These are phyloP conservation scores for Ifrita kowaldi DNA, from an alignment of 2,113 vertebrate species.

Conservation along the genomic window DNA sequence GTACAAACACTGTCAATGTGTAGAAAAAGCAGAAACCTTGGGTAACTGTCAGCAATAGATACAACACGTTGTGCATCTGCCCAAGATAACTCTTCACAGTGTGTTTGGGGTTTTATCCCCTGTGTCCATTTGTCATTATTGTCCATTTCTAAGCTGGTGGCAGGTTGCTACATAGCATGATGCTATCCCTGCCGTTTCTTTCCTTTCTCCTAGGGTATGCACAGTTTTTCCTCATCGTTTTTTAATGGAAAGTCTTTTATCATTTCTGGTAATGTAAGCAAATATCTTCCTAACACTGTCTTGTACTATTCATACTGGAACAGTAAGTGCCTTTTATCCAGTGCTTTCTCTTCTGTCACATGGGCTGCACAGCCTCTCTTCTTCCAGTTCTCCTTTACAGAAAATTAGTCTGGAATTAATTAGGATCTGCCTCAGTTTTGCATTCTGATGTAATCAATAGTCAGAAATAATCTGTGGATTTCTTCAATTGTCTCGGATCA, in stretches of 20 bases:
- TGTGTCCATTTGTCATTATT: constrained; percentile 72
- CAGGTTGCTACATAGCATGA: constrained; percentile 69
- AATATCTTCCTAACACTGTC: constrained; percentile 38
- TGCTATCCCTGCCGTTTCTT: constrained; percentile 63
- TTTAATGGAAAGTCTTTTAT: constrained; percentile 70
- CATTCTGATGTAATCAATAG: background rate
- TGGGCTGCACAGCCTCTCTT: background rate
- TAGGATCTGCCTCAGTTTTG: background rate
- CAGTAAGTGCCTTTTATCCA: background rate
- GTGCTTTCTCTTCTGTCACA: background rate
- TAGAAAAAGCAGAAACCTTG: constrained; percentile 35
- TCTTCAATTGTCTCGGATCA: background rate
- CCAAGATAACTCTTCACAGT: constrained; percentile 47
- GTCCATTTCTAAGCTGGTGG: constrained; percentile 57
- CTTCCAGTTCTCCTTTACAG: background rate
- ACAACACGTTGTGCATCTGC: constrained; percentile 3
- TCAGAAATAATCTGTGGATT: background rate
- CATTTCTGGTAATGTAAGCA: constrained; percentile 59
- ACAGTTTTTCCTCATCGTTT: constrained; percentile 64
- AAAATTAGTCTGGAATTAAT: background rate
- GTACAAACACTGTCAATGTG: background rate
- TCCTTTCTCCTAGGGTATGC: constrained; percentile 67
- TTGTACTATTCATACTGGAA: constrained; percentile 15
- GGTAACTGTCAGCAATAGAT: constrained; percentile 26
- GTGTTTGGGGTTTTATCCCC: constrained; percentile 52